Evolutionary conservation across 2,113 vertebrate genomes (phyloP).

Genomic region (Psephotus haematonotus): DNA sequence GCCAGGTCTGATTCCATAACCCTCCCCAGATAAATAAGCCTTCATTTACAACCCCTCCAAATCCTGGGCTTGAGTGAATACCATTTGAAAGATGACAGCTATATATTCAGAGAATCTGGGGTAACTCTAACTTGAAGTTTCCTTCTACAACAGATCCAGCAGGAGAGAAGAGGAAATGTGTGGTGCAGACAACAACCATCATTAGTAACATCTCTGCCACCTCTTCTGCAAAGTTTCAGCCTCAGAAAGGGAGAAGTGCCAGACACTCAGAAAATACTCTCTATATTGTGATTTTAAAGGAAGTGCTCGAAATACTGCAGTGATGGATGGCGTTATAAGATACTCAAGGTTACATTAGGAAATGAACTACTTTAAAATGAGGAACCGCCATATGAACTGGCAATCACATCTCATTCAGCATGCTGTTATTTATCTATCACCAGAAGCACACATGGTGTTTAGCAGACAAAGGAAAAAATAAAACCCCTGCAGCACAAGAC

Average conservation of each 20-base stretch:
- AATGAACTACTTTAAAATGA: background rate
- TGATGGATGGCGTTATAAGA: background rate
- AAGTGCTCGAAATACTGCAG: background rate
- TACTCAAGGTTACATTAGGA: background rate
- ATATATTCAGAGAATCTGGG: background rate
- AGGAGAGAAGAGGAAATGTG: background rate
- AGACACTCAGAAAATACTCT: background rate
- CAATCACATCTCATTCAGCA: background rate
- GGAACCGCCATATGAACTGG: background rate
- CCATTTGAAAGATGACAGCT: background rate
- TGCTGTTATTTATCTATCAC: slow-evolving; percentile 21
- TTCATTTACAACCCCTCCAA: background rate
- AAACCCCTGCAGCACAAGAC: background rate
- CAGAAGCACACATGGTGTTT: background rate
- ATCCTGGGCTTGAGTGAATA: background rate
- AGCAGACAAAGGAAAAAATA: slow-evolving; percentile 14
- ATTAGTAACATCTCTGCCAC: background rate
- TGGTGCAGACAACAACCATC: background rate
- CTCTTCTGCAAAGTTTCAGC: background rate
- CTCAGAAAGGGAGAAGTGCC: background rate
- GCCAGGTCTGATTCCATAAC: background rate
- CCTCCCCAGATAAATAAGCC: background rate
- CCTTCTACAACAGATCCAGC: background rate
- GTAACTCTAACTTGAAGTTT: background rate
- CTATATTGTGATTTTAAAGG: background rate